Evolutionary conservation across 1,140 invertebrate genomes (phyloP), one percentile per base, ranked within the genome.

Genomic region (Lepidostoma basale): DNA sequence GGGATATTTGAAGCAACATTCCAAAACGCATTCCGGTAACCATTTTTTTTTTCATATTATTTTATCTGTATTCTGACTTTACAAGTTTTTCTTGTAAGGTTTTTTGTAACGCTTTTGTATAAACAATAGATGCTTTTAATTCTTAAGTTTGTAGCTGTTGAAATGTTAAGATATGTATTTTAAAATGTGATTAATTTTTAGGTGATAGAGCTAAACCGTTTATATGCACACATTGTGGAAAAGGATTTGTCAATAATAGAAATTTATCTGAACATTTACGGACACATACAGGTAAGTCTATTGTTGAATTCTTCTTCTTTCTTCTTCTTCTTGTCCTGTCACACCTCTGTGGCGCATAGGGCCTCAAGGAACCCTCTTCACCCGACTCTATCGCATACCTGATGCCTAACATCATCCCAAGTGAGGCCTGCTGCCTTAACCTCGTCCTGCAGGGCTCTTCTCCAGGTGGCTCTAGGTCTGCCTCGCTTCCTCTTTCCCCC

Each of bases 1-100:
- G 42, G 62, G 67, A 12, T 72, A 72, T 56, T 47, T 72, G 20
- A 72, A 72, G 20, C 66, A 72, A 33, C 70, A 72, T 42, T 68
- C 70, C 14, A 72, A 72, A 67, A 67, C 69, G 56, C 70, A 72
- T 62, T 64, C 39, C 10, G 70, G 70, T 72, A 56, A 58, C 8
- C 28, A 2, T 33, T 56, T 3, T 33, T 33, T 33, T 33, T 33
- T 6, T 12, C n/a, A n/a, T n/a, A n/a, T n/a, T n/a, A n/a, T 8
- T 36, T 36, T 36, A 36, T 6, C n/a, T 36, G 6, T 36, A 36
- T 36, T 36, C 6, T n/a, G n/a, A n/a, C n/a, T n/a, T n/a, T n/a
- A n/a, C n/a, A n/a, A 33, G 30, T 6, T 33, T 6, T 12, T 6
- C 30, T 6, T 33, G 30, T 12, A 33, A 33, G 18, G 12, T 2